Percentiles rank a stretch among this genome's conserved stretches.
phyloP scores from a whole-genome alignment of 2,797 vertebrate species.

The Falco novaeseelandiae region DNA sequence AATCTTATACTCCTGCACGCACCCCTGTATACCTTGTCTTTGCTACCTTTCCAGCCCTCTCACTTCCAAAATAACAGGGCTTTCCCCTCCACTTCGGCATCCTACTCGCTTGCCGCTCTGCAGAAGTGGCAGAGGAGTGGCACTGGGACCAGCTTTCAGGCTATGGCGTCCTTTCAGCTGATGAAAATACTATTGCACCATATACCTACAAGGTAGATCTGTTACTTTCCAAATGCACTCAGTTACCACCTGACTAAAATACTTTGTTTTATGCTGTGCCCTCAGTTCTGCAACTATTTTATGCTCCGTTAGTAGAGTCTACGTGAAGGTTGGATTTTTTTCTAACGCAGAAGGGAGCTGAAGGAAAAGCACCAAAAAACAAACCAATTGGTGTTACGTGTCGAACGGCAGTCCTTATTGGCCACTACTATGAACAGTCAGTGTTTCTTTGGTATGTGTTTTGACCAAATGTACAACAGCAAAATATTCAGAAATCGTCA shows the following conservation, averaged over 20 bases:
- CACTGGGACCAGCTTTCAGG: neutral
- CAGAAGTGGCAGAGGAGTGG: neutral
- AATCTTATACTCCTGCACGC: neutral
- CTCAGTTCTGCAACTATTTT: neutral
- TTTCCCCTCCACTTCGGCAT: neutral
- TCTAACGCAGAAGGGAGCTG: neutral
- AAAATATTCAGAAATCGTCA: neutral
- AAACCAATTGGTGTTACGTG: neutral
- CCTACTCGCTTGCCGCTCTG: neutral
- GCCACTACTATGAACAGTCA: neutral
- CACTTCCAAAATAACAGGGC: neutral
- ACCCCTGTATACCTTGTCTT: neutral
- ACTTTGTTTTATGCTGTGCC: rapidly evolving
- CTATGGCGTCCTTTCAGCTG: neutral
- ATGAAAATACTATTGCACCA: neutral
- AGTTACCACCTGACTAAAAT: neutral
- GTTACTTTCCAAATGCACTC: neutral
- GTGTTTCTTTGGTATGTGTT: neutral
- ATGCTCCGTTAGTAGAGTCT: neutral
- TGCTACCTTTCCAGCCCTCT: neutral
- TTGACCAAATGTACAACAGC: neutral
- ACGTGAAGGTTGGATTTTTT: neutral
- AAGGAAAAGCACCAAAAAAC: neutral
- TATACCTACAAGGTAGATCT: neutral
- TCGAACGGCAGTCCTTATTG: neutral